Conservation (phyloP, 1,140 invertebrate species). For the Euschistus heros region DNA sequence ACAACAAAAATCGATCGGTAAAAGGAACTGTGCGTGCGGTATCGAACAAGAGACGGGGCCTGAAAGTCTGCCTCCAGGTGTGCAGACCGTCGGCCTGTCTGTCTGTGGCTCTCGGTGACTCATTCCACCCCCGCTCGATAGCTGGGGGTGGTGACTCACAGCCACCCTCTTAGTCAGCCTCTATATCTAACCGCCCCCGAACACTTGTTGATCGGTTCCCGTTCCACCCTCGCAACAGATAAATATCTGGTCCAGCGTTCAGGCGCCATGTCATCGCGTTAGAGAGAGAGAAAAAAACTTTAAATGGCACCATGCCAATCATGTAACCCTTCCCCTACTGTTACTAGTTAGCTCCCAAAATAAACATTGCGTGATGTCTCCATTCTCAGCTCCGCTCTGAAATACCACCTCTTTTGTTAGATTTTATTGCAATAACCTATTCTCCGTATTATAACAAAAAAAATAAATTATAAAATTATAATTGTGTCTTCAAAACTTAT, state of each 20-base stretch:
- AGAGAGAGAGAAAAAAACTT: too few relatives aligned
- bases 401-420: not conserved
- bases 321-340: too few relatives aligned
- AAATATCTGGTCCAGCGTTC: not conserved
- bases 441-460: too few relatives aligned
- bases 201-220: conserved; percentile 3
- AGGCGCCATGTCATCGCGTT: too few relatives aligned
- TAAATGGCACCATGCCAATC: too few relatives aligned
- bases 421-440: too few relatives aligned
- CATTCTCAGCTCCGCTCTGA: not conserved
- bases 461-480: too few relatives aligned
- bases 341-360: not conserved
- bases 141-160: conserved; percentile 1
- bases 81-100: conserved; percentile 1
- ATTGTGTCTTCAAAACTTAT: too few relatives aligned
- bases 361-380: not conserved
- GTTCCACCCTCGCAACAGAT: not conserved
- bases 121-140: conserved; percentile 5
- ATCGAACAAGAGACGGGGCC: conserved; percentile 10
- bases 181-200: not conserved
- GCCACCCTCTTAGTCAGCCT: conserved; percentile 4
- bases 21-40: not conserved
- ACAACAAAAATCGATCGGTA: not conserved
- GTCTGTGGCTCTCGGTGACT: not conserved
- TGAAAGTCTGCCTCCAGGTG: conserved; percentile 9